A percentile compares a stretch with the other conserved stretches of the same genome.
Evolutionary conservation across 2,113 vertebrate species (phyloP).

Genomic region (Hippocampus barbouri): DNA sequence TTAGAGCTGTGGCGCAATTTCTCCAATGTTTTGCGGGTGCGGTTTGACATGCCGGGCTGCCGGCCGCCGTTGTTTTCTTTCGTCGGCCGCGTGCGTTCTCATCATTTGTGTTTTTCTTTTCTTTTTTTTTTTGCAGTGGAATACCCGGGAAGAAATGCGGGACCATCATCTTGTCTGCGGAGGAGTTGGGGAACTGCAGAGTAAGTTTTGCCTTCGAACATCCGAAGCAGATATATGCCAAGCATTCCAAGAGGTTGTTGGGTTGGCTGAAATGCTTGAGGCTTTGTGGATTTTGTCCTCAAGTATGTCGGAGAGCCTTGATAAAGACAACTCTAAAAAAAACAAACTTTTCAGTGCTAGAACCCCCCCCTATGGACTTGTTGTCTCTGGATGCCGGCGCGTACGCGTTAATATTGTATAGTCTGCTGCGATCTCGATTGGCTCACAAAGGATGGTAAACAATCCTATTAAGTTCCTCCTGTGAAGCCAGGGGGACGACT

Average conservation of each 20-base stretch:
- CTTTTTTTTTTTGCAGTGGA: slow-evolving; percentile 69
- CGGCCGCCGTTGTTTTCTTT: background rate
- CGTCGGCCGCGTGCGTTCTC: background rate
- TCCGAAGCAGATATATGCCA: background rate
- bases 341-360: no score
- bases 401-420: slow-evolving; percentile 13
- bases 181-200: slow-evolving; percentile 92
- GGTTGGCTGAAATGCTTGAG: no score
- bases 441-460: slow-evolving; percentile 61
- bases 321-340: no score
- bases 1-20: slow-evolving; percentile 28
- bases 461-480: slow-evolving; percentile 46
- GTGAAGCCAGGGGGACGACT: slow-evolving; percentile 32
- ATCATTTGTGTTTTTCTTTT: slow-evolving; percentile 17
- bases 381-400: no score
- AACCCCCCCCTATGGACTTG: no score
- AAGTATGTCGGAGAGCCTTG: no score
- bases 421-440: slow-evolving; percentile 49
- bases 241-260: no score
- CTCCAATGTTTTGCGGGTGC: background rate
- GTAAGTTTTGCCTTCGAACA: slow-evolving; percentile 67
- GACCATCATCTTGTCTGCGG: slow-evolving; percentile 84
- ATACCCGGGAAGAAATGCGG: slow-evolving; percentile 92
- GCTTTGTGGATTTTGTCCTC: no score
- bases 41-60: background rate